phyloP scores from a whole-genome alignment of 2,113 vertebrate species.

The Microtus ochrogaster region DNA sequence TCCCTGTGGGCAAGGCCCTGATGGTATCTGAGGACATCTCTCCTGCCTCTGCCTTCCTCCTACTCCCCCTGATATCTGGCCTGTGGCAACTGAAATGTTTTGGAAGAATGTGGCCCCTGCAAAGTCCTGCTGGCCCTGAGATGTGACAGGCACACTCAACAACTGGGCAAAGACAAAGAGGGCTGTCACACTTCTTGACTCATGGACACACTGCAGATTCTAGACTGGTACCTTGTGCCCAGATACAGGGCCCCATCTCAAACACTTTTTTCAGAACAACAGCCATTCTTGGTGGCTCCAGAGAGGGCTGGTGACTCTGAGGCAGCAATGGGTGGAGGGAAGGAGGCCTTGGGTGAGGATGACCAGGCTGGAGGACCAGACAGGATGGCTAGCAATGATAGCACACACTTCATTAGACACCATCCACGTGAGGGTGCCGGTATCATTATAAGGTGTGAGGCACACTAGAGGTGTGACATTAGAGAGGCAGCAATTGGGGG shows the following conservation, averaged over 20 bases:
- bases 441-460: not conserved
- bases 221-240: rapidly evolving
- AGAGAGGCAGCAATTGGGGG: not conserved
- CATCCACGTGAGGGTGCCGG: rapidly evolving
- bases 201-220: not conserved
- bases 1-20: not conserved
- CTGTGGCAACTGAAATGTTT: not conserved
- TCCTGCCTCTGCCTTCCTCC: not conserved
- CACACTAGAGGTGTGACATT: rapidly evolving
- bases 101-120: not conserved
- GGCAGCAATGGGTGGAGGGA: too few species aligned
- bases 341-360: not conserved
- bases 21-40: not conserved
- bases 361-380: not conserved
- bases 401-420: not conserved
- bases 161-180: not conserved
- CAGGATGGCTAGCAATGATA: not conserved
- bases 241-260: not conserved
- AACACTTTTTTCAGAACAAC: not conserved
- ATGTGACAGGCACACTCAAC: not conserved
- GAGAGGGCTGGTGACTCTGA: not conserved
- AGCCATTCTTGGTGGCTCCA: rapidly evolving
- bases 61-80: rapidly evolving
- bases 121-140: not conserved
- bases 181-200: not conserved